Base-by-base conservation (phyloP, 2,113 vertebrate species). In the Serinus canaria region DNA sequence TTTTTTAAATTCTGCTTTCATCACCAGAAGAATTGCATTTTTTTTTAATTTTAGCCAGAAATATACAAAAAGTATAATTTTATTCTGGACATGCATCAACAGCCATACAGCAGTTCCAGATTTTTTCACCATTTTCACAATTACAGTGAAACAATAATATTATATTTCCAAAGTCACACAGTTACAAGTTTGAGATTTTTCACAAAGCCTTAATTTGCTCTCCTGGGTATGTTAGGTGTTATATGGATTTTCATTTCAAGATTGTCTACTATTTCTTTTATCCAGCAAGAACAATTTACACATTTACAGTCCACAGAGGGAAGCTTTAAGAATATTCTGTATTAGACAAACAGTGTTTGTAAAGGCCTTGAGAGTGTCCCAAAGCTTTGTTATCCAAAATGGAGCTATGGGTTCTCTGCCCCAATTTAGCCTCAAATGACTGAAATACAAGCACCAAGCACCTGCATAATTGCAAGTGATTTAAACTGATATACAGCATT, bases 381-480 rank as follows among this genome's bases (percentile, higher is more conserved):
- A 92, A 75, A 23, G 52, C 68, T 90, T 83, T 17, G 3, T 59
- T 92, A 83, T 23, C 49, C 72, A 56, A 1, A 31, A 16, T 9
- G 49, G 52, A 88, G 18, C 63, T 78, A 0, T 33, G 69, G 60
- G 10, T 30, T 87, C 56, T 89, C 39, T 94, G 77, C 39, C 92
- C 55, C 60, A 81, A 6, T 90, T 86, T 90, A 73, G 13, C 80
- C 60, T 86, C 75, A 63, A 75, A 68, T 46, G 58, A 64, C 69
- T 91, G 80, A 91, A 94, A 52, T 64, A 41, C 60, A 72, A 47
- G 59, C 60, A 82, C 64, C 9, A 2, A 92, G 73, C 94, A 95
- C 89, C 92, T 94, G 92, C 62, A 20, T 95, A 94, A 96, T 94
- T 95, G 69, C 66, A 69, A 73, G 49, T 72, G 74, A 87, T 90